phyloP scores from a whole-genome alignment of 1,140 invertebrate species.

The Drosophila subpulchrella region DNA sequence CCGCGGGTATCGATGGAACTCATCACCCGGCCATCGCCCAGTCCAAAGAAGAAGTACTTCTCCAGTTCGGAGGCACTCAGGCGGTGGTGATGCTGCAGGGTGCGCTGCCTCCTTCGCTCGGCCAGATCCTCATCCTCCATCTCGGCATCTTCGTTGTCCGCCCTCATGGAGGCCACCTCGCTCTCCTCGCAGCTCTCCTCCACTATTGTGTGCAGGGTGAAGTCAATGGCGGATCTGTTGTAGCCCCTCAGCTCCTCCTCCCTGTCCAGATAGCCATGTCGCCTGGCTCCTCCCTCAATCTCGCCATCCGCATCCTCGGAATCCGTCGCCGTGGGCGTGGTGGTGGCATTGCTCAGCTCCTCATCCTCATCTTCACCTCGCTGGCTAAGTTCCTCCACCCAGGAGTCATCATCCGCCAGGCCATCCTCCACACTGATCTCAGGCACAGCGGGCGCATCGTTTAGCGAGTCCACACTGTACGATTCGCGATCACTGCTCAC shows the following conservation, averaged over 20 bases:
- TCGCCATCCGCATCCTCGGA: conserved; percentile 80
- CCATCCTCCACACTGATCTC: conserved; percentile 89
- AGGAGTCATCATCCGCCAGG: conserved; percentile 93
- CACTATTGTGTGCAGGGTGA: conserved; percentile 96
- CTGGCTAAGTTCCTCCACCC: conserved; percentile 93
- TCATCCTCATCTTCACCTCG: conserved; percentile 88
- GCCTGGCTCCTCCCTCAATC: conserved; percentile 41
- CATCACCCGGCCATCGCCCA: conserved; percentile 89
- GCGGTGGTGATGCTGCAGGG: conserved; percentile 84
- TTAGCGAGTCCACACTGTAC: conserved; percentile 70
- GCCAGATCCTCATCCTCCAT: conserved; percentile 49
- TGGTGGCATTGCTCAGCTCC: conserved; percentile 85
- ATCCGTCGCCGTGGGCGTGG: conserved; percentile 86
- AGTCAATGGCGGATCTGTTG: conserved; percentile 92
- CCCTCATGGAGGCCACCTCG: conserved; percentile 87
- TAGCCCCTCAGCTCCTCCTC: conserved; percentile 93
- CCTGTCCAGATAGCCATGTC: conserved; percentile 86
- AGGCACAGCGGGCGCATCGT: conserved; percentile 29
- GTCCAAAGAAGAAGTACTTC: conserved; percentile 95
- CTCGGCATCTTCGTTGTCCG: conserved; percentile 67
- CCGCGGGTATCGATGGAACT: conserved; percentile 85
- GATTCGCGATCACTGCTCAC: conserved; percentile 67
- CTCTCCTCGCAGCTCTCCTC: conserved; percentile 97
- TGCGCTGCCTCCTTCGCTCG: conserved; percentile 74
- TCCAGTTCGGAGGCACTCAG: conserved; percentile 93